Evolutionary conservation across 2,888 invertebrate species (phyloP), one percentile per base, ranked within the genome.

Genomic region (Atrina japonica): DNA sequence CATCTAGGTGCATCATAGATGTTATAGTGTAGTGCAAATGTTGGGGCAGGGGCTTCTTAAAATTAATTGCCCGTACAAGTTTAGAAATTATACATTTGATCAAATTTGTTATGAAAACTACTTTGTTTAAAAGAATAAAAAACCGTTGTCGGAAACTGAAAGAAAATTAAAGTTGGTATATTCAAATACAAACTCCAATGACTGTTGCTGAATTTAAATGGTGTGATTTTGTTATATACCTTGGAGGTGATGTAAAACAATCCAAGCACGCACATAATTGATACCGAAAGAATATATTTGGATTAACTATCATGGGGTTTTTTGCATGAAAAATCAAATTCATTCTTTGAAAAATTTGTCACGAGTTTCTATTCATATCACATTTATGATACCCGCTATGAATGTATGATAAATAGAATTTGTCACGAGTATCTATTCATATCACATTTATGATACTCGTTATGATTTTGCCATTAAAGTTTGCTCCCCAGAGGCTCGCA

Each of bases 71-170:
- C 59, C 59, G 21, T 59, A 59, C 9, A 50, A 61, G 21, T 61
- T 30, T 30, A 61, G 21, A 49, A 49, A 61, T 40, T 40, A 45
- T 27, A 59, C 59, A 23, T 43, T 53, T 27, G 45, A 59, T 59
- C 45, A 59, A 45, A 29, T 59, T 59, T 59, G 41, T 43, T 45
- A 45, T 45, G 29, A 59, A 45, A 59, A 59, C 14, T 59, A 59
- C 27, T 43, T 27, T 59, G 18, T 59, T 27, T 16, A 59, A 7
- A 29, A 25, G 16, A 45, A 59, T 59, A 7, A 45, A 29, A n/a
- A 59, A 59, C 45, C 11, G 45, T 23, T 59, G 27, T 27, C 23
- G 43, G 27, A 45, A 29, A 45, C 23, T 29, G 5, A 56, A 56
- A 35, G 9, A 56, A 40, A 56, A 56, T 2, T 56, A 29, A 35